Conservation (phyloP, 2,797 vertebrate species). For the Falco biarmicus region DNA sequence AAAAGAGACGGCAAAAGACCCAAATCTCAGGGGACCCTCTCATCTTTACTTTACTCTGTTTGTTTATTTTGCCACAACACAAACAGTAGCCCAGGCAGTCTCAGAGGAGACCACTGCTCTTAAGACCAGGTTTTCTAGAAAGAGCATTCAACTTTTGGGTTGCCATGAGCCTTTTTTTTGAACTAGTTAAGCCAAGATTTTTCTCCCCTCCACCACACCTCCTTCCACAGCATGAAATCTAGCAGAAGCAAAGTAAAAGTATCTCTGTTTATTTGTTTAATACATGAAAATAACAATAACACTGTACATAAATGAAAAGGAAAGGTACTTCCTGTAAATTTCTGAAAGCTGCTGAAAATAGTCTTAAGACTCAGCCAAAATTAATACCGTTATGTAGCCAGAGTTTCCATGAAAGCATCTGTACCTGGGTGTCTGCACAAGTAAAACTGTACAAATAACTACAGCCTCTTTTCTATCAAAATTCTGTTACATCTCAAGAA, state of each 20-base stretch:
- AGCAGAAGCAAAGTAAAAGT: neutral
- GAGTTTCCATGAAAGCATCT: constrained; percentile 72
- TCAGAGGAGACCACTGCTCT: constrained; percentile 19
- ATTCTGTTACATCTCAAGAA: neutral
- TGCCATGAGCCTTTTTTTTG: constrained; percentile 15
- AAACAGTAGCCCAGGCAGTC: constrained; percentile 13
- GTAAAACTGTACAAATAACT: constrained; percentile 69
- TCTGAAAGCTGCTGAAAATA: constrained; percentile 71
- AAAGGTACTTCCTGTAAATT: constrained; percentile 70
- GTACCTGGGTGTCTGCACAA: constrained; percentile 60
- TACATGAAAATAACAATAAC: constrained; percentile 63
- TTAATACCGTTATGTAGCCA: constrained; percentile 65
- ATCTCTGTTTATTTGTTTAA: constrained; percentile 1
- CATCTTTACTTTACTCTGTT: constrained; percentile 68
- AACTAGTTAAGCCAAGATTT: neutral
- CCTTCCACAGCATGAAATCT: neutral
- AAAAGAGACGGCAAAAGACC: constrained; percentile 72
- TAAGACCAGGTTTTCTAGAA: constrained; percentile 66
- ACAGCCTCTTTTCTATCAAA: constrained; percentile 36
- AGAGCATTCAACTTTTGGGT: constrained; percentile 35
- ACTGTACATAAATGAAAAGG: constrained; percentile 53
- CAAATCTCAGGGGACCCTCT: constrained; percentile 59
- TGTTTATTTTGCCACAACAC: constrained; percentile 67
- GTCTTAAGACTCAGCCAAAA: constrained; percentile 62
- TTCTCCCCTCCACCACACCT: neutral